Evolutionary conservation across 2,113 vertebrate genomes (phyloP).

Genomic region (Actenoides lindsayi): DNA sequence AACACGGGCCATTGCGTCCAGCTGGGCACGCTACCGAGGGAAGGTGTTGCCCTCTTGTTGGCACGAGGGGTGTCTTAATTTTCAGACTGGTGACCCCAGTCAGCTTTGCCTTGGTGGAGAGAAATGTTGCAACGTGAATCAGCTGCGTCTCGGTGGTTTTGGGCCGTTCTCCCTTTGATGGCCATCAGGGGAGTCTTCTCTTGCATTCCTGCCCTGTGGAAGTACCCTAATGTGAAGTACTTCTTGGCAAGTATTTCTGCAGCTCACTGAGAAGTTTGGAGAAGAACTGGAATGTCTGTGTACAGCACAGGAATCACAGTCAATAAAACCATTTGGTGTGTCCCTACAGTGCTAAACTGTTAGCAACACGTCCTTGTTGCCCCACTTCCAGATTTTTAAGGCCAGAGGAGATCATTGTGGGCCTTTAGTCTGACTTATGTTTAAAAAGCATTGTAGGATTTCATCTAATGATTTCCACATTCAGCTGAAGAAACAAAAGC

Average conservation of each 20-base stretch:
- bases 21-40: background rate
- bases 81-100: background rate
- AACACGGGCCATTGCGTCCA: accelerated
- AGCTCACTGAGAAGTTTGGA: background rate
- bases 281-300: background rate
- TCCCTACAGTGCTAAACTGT: background rate
- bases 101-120: background rate
- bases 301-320: background rate
- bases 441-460: background rate
- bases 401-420: accelerated
- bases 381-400: background rate
- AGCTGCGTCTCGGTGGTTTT: background rate
- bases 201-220: background rate
- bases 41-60: background rate
- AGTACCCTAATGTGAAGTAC: background rate
- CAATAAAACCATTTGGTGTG: background rate
- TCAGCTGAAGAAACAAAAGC: background rate
- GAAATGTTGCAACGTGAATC: background rate
- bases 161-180: background rate
- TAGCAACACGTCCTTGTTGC: background rate
- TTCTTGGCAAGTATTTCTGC: background rate
- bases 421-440: background rate
- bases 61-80: background rate
- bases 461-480: background rate
- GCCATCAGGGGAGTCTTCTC: accelerated